Base-by-base conservation (phyloP, 2,888 invertebrate genomes). In the Clostera curtula region DNA sequence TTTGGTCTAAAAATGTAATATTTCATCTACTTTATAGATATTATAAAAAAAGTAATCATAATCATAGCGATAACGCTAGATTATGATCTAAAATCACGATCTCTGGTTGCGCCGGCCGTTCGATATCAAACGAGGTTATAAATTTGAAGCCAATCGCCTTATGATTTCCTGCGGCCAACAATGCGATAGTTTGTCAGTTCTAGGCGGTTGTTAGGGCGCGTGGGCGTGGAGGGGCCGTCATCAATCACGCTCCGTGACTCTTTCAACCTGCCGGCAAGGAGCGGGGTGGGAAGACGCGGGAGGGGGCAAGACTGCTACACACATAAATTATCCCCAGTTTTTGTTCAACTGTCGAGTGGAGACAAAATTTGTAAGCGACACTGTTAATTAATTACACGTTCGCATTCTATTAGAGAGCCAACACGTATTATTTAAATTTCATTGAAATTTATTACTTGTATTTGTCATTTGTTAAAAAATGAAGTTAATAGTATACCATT, bases 231-330 rank as follows among this genome's bases (percentile, higher is more conserved):
- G 49, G 52, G 49, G 58, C 60, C 59, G 65, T 68, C 79, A 80
- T 82, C 80, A 77, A 83, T 82, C 83, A 80, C 75, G 52, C 66
- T 51, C 49, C 70, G 68, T 75, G 80, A 77, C 80, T 82, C 82
- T 82, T 80, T 82, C 80, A 80, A 82, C 79, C 80, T 76, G 79
- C 75, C 76, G 75, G 57, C 60, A 43, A 52, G 57, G 49, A 39
- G 46, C 13, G 42, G 40, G 40, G 39, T 19, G 13, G 16, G 18
- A 14, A 26, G 36, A 44, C 31, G 36, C 14, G 31, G 49, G 44
- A n/a, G 49, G 42, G 28, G 41, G 41, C 53, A 71, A 69, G 66
- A 69, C 57, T 70, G 70, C 55, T 58, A 54, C 68, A 56, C 56
- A 66, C 66, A 74, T 79, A 77, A 77, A 76, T 79, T 73, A 74